Conservation (phyloP, 2,113 vertebrate genomes). For the Podilymbus podiceps region DNA sequence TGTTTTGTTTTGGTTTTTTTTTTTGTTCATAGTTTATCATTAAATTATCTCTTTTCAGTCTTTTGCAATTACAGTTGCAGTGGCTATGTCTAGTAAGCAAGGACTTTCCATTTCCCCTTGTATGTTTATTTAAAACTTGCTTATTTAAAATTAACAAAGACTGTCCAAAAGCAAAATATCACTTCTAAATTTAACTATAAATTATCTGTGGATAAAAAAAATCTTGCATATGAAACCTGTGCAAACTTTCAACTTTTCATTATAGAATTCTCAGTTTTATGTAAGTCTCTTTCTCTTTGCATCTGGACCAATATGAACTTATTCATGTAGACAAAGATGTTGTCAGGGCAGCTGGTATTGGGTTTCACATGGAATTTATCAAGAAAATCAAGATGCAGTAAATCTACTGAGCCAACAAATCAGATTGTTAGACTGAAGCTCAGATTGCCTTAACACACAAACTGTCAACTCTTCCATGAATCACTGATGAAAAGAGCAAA, state of each 20-base stretch:
- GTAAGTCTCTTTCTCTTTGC: neutral
- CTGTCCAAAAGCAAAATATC: neutral
- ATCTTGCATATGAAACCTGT: neutral
- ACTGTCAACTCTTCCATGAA: conserved; percentile 55
- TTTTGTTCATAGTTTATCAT: neutral
- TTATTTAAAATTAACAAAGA: neutral
- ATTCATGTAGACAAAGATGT: conserved; percentile 19
- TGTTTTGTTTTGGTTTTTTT: neutral
- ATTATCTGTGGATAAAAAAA: neutral
- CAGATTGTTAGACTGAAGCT: conserved; percentile 29
- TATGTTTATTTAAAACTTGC: neutral
- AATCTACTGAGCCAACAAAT: conserved; percentile 52
- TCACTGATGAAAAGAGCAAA: conserved; percentile 55
- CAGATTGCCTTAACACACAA: conserved; percentile 51
- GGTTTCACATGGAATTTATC: conserved; percentile 59
- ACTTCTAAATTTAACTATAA: neutral
- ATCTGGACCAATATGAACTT: neutral
- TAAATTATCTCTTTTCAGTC: neutral
- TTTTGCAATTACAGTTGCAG: neutral
- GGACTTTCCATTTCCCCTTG: neutral
- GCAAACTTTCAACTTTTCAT: neutral
- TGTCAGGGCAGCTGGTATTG: conserved; percentile 28
- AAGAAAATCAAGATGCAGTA: conserved; percentile 55
- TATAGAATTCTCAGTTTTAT: neutral
- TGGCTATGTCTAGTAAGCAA: neutral